phyloP scores from a whole-genome alignment of 2,888 invertebrate species.

The Tetrapedia diversipes region DNA sequence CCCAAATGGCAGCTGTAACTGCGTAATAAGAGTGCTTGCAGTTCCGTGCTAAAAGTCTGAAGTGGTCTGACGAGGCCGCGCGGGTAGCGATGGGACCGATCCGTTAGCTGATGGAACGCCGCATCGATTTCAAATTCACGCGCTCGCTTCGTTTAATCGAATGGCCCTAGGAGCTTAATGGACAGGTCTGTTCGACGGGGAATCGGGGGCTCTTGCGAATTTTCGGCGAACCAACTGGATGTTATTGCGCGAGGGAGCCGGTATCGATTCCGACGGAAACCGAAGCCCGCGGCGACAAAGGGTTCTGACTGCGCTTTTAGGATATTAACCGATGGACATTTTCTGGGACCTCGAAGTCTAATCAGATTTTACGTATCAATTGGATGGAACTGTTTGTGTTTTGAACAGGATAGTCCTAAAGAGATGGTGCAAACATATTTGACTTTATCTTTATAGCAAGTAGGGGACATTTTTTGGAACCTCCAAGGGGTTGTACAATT shows the following conservation, averaged over 20 bases:
- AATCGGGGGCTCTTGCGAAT: constrained; percentile 6
- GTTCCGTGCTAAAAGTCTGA: background rate
- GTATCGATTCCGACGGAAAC: constrained; percentile 53
- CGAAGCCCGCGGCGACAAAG: constrained; percentile 8
- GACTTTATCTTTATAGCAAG: too few relatives aligned
- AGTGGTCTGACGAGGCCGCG: background rate
- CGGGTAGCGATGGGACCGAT: constrained; percentile 13
- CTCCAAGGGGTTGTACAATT: too few relatives aligned
- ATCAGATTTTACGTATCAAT: too few relatives aligned
- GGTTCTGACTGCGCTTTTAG: constrained; percentile 10
- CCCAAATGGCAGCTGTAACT: constrained; percentile 79
- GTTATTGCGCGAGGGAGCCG: constrained; percentile 10
- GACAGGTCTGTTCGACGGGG: constrained; percentile 11
- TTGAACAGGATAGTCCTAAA: too few relatives aligned
- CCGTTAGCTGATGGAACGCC: background rate
- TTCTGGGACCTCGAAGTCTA: too few relatives aligned
- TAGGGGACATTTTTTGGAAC: too few relatives aligned
- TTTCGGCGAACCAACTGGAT: constrained; percentile 24
- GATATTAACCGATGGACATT: too few relatives aligned
- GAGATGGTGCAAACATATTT: too few relatives aligned
- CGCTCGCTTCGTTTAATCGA: constrained; percentile 19
- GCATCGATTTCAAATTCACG: constrained; percentile 11
- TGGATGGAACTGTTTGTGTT: too few relatives aligned
- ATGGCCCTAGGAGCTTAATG: constrained; percentile 32
- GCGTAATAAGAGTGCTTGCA: constrained; percentile 76